phyloP scores from a whole-genome alignment of 1,140 invertebrate genomes.

The Drosophila ogumai region DNA sequence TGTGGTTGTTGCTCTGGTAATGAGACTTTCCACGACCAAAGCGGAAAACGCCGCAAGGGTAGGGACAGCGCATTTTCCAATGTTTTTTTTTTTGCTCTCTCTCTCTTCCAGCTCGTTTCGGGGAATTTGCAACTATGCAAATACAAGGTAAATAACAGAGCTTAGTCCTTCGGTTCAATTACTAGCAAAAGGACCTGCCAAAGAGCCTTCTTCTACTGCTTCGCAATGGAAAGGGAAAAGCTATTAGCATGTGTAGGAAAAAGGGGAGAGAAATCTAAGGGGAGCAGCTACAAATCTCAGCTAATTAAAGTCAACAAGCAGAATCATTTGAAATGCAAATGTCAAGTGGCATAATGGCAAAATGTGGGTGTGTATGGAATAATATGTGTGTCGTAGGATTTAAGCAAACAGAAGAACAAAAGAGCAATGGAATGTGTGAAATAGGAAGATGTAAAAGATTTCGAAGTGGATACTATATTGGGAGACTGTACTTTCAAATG shows the following conservation, averaged over 20 bases:
- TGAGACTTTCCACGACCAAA: slow-evolving; percentile 45
- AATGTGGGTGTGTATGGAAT: slow-evolving; percentile 1
- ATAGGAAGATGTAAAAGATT: not conserved
- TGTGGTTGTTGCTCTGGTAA: slow-evolving; percentile 73
- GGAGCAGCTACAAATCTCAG: slow-evolving; percentile 62
- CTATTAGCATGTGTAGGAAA: slow-evolving; percentile 30
- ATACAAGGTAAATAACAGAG: slow-evolving; percentile 59
- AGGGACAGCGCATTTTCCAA: slow-evolving; percentile 47
- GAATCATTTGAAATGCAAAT: slow-evolving; percentile 76
- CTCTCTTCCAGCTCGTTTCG: slow-evolving; percentile 14
- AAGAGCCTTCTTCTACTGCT: not conserved
- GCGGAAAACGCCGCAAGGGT: slow-evolving; percentile 28
- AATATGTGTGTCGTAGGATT: slow-evolving; percentile 27
- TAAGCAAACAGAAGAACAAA: slow-evolving; percentile 27
- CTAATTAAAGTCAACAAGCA: slow-evolving; percentile 79
- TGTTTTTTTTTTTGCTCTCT: slow-evolving; percentile 30
- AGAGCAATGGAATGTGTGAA: slow-evolving; percentile 7
- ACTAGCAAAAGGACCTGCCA: slow-evolving; percentile 14
- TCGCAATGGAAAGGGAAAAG: slow-evolving; percentile 13
- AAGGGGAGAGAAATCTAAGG: not conserved
- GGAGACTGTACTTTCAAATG: not conserved
- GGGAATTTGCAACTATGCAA: slow-evolving; percentile 67
- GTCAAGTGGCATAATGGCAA: slow-evolving; percentile 61
- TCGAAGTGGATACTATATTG: not conserved
- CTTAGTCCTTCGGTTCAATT: slow-evolving; percentile 69